Percentiles rank a stretch among this genome's conserved stretches.
Evolutionary conservation across 2,797 vertebrate species (phyloP).

Genomic region (Ataeniobius toweri): DNA sequence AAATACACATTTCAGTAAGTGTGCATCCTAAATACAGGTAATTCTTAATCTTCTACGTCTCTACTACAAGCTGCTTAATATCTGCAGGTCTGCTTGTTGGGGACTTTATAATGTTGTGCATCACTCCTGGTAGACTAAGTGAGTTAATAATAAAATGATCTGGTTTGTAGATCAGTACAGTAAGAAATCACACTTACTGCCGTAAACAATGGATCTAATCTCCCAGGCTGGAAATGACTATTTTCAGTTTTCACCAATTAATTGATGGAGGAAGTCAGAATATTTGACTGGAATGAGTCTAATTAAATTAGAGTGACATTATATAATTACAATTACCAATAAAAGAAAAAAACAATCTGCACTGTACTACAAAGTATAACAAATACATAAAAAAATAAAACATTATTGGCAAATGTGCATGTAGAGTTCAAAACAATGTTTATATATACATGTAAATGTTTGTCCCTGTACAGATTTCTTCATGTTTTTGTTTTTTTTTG

Average conservation of each 20-base stretch:
- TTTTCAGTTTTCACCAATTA: neutral
- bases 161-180: neutral
- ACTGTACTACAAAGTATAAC: no score
- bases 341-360: no score
- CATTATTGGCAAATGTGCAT: neutral
- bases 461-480: no score
- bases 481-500: no score
- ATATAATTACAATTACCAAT: neutral
- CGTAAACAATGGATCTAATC: neutral
- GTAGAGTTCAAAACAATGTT: neutral
- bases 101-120: neutral
- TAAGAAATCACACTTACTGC: neutral
- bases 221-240: neutral
- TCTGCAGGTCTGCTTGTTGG: neutral
- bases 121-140: neutral
- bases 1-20: no score
- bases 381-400: neutral
- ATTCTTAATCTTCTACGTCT: no score
- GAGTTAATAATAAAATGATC: neutral
- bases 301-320: neutral
- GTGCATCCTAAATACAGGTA: no score
- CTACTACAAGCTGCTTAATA: no score
- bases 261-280: neutral
- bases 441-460: no score
- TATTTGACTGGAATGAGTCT: neutral